Conservation (phyloP, 2,113 vertebrate genomes). For the Laticauda colubrina region DNA sequence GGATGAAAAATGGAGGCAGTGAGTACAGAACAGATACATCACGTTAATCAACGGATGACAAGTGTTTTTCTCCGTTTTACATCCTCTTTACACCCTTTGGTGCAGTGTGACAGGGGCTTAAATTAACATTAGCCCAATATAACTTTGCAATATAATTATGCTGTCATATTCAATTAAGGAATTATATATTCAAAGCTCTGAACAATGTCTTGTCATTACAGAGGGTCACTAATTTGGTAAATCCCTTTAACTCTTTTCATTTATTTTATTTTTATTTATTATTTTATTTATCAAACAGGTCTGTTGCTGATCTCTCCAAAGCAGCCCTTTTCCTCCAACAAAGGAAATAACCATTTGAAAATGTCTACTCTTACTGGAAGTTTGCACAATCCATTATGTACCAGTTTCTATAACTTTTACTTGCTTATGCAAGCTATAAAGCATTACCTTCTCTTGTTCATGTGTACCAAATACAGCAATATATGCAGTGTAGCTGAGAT, state of each 20-base stretch:
- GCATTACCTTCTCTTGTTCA: not conserved
- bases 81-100: too few relatives aligned
- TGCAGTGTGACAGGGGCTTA: too few relatives aligned
- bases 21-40: too few relatives aligned
- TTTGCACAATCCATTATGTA: conserved; percentile 4
- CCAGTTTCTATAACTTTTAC: not conserved
- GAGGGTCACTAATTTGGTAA: not conserved
- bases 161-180: not conserved
- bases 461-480: conserved; percentile 6
- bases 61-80: too few relatives aligned
- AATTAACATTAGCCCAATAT: not conserved
- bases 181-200: not conserved
- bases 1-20: too few relatives aligned
- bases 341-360: not conserved
- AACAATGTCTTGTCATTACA: not conserved
- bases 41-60: too few relatives aligned
- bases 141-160: not conserved
- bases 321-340: not conserved
- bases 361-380: not conserved
- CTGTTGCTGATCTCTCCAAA: not conserved
- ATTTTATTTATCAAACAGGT: not conserved
- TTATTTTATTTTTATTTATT: not conserved
- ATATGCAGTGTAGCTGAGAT: conserved; percentile 13
- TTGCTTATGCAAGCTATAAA: not conserved
- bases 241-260: not conserved